A percentile compares a stretch with the other conserved stretches of the same genome.
phyloP scores from a whole-genome alignment of 2,113 vertebrate genomes.

The Prunella fulvescens region DNA sequence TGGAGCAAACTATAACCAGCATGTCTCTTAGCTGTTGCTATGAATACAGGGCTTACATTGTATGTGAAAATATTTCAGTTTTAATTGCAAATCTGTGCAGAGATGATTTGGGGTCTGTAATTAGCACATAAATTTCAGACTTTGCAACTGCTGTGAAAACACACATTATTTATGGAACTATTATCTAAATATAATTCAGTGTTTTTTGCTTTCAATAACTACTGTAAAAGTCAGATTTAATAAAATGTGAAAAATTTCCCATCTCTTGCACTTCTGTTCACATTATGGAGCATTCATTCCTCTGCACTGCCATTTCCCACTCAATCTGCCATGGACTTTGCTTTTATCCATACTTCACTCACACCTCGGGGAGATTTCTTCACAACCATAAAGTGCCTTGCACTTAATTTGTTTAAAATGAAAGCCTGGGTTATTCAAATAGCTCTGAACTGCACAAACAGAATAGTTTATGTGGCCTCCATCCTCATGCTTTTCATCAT shows the following conservation, averaged over 20 bases:
- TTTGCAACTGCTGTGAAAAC: constrained; percentile 65
- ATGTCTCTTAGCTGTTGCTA: constrained; percentile 57
- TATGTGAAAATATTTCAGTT: constrained; percentile 72
- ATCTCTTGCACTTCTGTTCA: constrained; percentile 38
- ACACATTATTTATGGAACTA: constrained; percentile 68
- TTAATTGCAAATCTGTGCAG: constrained; percentile 68
- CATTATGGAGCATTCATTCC: constrained; percentile 4
- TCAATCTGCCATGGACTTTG: not conserved
- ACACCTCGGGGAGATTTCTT: constrained; percentile 4
- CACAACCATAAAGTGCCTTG: not conserved
- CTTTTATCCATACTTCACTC: not conserved
- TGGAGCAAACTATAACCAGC: constrained; percentile 49
- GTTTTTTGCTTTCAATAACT: constrained; percentile 62
- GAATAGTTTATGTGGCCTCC: not conserved
- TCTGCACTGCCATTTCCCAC: not conserved
- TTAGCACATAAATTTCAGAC: constrained; percentile 68
- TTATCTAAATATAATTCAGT: constrained; percentile 69
- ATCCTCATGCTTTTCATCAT: not conserved
- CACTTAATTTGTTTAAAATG: constrained; percentile 32
- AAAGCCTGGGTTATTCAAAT: constrained; percentile 30
- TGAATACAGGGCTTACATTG: constrained; percentile 60
- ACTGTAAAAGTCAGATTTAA: constrained; percentile 62
- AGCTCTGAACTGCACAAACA: not conserved
- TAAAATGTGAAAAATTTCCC: constrained; percentile 57
- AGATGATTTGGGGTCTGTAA: constrained; percentile 71